These are phyloP conservation scores for Sepioteuthis lessoniana DNA, from an alignment of 2,888 invertebrate species.

Conservation along the genomic window DNA sequence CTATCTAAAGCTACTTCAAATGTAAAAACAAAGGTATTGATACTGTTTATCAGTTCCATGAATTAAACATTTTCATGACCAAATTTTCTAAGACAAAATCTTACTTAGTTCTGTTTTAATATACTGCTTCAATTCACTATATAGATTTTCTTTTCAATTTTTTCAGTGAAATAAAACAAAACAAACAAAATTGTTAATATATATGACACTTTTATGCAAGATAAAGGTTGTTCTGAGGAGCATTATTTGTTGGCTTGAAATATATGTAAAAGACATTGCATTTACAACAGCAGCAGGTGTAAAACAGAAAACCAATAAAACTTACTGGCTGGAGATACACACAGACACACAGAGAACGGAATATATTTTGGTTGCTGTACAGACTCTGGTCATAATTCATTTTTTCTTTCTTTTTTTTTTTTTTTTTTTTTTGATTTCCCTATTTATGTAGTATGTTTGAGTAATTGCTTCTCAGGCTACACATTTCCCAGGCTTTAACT, in stretches of 20 bases:
- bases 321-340: conserved; percentile 16
- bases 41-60: too few relatives aligned
- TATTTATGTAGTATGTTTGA: background rate
- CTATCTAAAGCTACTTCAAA: too few relatives aligned
- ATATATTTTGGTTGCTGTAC: conserved; percentile 33
- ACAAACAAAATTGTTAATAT: background rate
- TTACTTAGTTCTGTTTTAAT: too few relatives aligned
- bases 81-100: too few relatives aligned
- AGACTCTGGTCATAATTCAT: background rate
- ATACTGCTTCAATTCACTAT: background rate
- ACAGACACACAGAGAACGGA: background rate
- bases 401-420: too few relatives aligned
- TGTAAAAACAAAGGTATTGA: too few relatives aligned
- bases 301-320: background rate
- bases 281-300: conserved; percentile 21
- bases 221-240: background rate
- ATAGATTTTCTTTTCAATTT: background rate
- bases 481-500: background rate
- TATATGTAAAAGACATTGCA: background rate
- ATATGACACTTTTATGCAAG: background rate
- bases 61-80: too few relatives aligned
- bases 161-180: background rate
- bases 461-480: conserved; percentile 18
- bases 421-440: background rate
- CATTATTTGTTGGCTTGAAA: background rate